A percentile compares a stretch with the other conserved stretches of the same genome.
These are phyloP conservation scores for Noctua fimbriata DNA, from an alignment of 2,888 invertebrate genomes.

Conservation along the genomic window DNA sequence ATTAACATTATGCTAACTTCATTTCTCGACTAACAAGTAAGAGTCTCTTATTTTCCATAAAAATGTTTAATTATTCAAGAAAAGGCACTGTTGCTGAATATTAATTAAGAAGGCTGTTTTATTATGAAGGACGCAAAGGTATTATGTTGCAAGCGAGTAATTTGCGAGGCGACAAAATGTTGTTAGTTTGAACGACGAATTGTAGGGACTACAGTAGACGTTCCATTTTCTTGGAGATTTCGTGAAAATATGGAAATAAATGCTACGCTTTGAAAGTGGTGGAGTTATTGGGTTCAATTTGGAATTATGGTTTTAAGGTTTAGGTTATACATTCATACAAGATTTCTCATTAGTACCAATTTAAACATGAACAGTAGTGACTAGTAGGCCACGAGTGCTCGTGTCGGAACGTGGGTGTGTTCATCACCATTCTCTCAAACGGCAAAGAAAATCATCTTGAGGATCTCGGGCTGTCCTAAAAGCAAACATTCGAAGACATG, in stretches of 20 bases:
- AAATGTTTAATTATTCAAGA: conserved; percentile 71
- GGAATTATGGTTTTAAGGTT: conserved; percentile 12
- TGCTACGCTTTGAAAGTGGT: conserved; percentile 20
- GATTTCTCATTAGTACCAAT: neutral
- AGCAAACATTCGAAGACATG: neutral
- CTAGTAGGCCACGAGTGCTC: neutral
- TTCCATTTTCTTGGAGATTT: conserved; percentile 63
- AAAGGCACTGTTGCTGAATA: conserved; percentile 64
- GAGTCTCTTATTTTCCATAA: conserved; percentile 65
- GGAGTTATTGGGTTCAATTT: conserved; percentile 31
- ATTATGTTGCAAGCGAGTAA: conserved; percentile 67
- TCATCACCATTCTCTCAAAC: neutral
- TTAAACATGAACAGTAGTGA: neutral
- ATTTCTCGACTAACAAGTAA: conserved; percentile 66
- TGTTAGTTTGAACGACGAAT: conserved; percentile 61
- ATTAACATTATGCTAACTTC: conserved; percentile 66
- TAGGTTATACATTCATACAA: neutral
- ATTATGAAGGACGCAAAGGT: conserved; percentile 61
- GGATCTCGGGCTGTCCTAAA: neutral
- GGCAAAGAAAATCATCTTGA: neutral
- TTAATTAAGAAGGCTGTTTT: conserved; percentile 65
- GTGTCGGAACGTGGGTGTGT: neutral
- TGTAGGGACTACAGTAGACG: conserved; percentile 44
- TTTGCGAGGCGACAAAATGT: conserved; percentile 67
- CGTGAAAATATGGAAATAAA: conserved; percentile 54